Conservation (phyloP, 2,797 vertebrate species). For the Pantherophis vulpinus region DNA sequence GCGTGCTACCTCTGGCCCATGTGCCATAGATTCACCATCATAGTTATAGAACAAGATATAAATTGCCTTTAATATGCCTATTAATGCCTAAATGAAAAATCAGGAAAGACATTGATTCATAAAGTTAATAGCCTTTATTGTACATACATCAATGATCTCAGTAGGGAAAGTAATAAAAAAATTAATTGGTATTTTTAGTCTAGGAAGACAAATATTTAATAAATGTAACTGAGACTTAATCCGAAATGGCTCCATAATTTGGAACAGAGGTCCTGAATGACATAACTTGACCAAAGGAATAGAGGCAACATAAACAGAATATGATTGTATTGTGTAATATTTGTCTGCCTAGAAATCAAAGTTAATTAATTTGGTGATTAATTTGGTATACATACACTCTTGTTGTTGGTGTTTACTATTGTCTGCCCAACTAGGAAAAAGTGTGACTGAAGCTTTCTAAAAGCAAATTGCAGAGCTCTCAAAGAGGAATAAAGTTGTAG, state of each 20-base stretch:
- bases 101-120: background rate
- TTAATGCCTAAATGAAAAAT: background rate
- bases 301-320: background rate
- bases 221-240: background rate
- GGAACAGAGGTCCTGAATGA: background rate
- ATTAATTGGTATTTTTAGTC: background rate
- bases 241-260: background rate
- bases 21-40: no score
- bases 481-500: background rate
- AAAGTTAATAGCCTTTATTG: background rate
- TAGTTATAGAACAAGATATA: background rate
- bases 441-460: background rate
- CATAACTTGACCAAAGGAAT: background rate
- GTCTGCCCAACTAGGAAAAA: background rate
- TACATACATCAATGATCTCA: background rate
- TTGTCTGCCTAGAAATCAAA: background rate
- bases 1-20: no score
- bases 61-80: background rate
- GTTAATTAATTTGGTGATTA: background rate
- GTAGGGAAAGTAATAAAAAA: background rate
- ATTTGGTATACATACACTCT: background rate
- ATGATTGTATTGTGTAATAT: background rate
- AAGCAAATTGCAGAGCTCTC: background rate
- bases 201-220: background rate
- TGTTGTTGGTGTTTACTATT: background rate